Conservation (phyloP, 2,888 invertebrate species). For the Vanessa cardui region DNA sequence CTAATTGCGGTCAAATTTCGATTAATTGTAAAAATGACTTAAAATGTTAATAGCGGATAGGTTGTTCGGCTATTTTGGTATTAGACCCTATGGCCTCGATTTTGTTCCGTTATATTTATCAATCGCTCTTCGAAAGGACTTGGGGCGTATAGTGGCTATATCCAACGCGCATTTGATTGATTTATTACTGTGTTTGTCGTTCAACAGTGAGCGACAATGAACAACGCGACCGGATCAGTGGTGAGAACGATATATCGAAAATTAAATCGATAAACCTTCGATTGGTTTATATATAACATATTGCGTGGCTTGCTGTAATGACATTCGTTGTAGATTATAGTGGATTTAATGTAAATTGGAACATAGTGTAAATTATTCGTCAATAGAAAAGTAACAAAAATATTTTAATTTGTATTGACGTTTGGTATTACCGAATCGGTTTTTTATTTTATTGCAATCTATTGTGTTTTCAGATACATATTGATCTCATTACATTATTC, state of each 20-base stretch:
- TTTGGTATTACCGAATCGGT: no score
- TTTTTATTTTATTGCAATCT: no score
- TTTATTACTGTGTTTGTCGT: conserved; percentile 68
- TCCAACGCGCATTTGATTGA: conserved; percentile 70
- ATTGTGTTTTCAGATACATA: no score
- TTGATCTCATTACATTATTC: no score
- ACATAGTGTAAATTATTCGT: no score
- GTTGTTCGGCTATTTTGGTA: not conserved
- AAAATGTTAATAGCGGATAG: no score
- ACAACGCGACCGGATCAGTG: conserved; percentile 50
- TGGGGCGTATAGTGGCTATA: conserved; percentile 48
- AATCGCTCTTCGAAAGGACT: conserved; percentile 30
- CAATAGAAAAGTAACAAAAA: no score
- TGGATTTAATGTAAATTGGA: no score
- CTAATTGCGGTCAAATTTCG: no score
- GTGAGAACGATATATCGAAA: conserved; percentile 31
- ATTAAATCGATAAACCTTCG: conserved; percentile 1
- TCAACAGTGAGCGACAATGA: conserved; percentile 58
- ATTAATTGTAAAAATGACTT: no score
- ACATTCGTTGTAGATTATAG: not conserved
- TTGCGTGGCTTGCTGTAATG: not conserved
- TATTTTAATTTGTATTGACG: no score
- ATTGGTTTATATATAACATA: conserved; percentile 7
- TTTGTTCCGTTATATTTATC: not conserved
- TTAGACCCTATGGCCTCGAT: not conserved